These are phyloP conservation scores for Oryzias curvinotus DNA, from an alignment of 2,113 vertebrate species.

Conservation along the genomic window DNA sequence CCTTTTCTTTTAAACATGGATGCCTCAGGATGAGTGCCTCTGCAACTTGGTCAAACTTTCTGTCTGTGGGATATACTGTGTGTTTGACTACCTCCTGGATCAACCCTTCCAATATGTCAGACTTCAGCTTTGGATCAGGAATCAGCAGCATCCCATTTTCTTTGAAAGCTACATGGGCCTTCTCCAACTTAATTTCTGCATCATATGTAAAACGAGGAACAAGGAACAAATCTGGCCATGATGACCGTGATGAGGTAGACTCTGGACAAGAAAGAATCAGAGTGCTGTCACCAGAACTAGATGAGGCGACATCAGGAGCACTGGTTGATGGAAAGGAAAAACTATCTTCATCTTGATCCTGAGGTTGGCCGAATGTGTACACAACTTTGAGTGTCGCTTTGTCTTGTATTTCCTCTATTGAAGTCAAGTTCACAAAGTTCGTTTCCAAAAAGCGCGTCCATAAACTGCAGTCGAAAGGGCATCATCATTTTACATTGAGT, in stretches of 20 bases:
- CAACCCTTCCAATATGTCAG: slow-evolving; percentile 3
- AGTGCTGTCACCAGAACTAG: slow-evolving; percentile 9
- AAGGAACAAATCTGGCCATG: slow-evolving; percentile 21
- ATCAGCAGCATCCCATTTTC: slow-evolving; percentile 4
- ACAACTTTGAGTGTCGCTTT: slow-evolving; percentile 4
- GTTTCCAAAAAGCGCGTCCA: slow-evolving; percentile 14
- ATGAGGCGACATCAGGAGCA: not conserved
- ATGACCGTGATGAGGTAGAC: slow-evolving; percentile 5
- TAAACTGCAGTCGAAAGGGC: slow-evolving; percentile 18
- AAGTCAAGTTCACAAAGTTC: slow-evolving; percentile 18
- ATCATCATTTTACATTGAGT: slow-evolving; percentile 3
- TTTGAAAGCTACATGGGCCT: not conserved
- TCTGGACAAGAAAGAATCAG: slow-evolving; percentile 8
- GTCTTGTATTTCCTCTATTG: slow-evolving; percentile 15
- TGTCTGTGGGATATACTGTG: slow-evolving; percentile 14
- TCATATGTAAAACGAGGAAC: slow-evolving; percentile 16
- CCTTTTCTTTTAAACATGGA: slow-evolving; percentile 22
- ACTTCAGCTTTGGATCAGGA: slow-evolving; percentile 19
- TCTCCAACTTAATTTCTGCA: slow-evolving; percentile 6
- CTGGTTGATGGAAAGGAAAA: slow-evolving; percentile 9
- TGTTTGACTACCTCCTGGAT: slow-evolving; percentile 16
- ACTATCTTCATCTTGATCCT: slow-evolving; percentile 3
- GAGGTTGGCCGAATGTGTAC: slow-evolving; percentile 2
- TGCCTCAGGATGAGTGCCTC: slow-evolving; percentile 19
- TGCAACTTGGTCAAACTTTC: slow-evolving; percentile 10